These are phyloP conservation scores for Perithous albicinctus DNA, from an alignment of 2,888 invertebrate genomes.

Conservation along the genomic window DNA sequence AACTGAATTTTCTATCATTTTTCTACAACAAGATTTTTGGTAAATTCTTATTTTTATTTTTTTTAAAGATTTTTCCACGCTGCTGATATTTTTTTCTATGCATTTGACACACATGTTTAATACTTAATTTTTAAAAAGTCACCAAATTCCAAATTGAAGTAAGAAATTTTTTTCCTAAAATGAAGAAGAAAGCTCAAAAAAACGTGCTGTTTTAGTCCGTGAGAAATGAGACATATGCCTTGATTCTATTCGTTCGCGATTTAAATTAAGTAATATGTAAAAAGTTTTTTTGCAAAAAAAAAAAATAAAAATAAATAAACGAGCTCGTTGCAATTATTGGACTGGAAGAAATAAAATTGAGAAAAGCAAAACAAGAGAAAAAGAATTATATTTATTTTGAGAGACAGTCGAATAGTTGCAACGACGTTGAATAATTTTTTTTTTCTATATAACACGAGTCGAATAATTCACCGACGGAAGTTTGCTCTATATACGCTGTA, in stretches of 20 bases:
- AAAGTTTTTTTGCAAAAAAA: background rate
- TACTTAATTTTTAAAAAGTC: too few species aligned
- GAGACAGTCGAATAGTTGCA: slow-evolving; percentile 38
- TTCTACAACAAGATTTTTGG: too few species aligned
- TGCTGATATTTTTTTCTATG: too few species aligned
- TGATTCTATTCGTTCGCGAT: slow-evolving; percentile 59
- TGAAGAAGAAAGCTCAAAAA: background rate
- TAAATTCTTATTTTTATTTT: too few species aligned
- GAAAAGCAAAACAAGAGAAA: background rate
- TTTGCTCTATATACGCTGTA: slow-evolving; percentile 33
- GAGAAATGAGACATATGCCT: too few species aligned
- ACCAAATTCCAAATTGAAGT: too few species aligned
- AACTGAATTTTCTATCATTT: too few species aligned
- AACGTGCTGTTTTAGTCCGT: too few species aligned
- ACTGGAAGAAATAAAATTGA: slow-evolving; percentile 6
- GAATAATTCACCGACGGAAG: slow-evolving; percentile 61
- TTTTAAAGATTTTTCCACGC: too few species aligned
- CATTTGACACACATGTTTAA: too few species aligned
- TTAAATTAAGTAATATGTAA: slow-evolving; percentile 20
- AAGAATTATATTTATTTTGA: background rate
- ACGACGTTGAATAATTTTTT: slow-evolving; percentile 48
- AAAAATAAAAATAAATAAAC: too few species aligned
- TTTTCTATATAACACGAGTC: slow-evolving; percentile 51
- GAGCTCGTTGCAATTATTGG: slow-evolving; percentile 41
- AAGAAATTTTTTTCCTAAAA: too few species aligned